Percentiles rank a stretch among this genome's conserved stretches.
phyloP scores from a whole-genome alignment of 1,140 invertebrate genomes.

The Vanessa tameamea region DNA sequence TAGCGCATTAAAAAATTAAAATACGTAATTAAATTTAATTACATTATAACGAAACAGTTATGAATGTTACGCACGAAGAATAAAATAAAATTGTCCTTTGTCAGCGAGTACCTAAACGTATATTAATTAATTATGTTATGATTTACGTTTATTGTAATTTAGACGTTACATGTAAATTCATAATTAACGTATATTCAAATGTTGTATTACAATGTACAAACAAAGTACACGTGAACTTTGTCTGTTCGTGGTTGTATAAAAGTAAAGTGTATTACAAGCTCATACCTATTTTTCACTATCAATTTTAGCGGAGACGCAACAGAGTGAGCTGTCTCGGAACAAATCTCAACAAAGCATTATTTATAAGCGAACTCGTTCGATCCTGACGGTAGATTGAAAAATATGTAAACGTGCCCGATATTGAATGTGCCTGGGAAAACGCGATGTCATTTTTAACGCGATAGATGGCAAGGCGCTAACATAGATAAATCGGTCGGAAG shows the following conservation, averaged over 20 bases:
- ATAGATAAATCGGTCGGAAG: slow-evolving; percentile 69
- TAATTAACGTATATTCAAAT: not conserved
- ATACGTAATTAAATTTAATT: not conserved
- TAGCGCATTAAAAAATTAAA: not conserved
- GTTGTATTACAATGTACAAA: not conserved
- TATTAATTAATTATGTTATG: slow-evolving; percentile 11
- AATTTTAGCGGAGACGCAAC: slow-evolving; percentile 18
- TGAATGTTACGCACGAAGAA: slow-evolving; percentile 2
- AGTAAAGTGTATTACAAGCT: not conserved
- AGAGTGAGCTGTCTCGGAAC: slow-evolving; percentile 17
- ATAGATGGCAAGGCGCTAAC: slow-evolving; percentile 62
- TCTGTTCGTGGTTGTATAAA: not conserved
- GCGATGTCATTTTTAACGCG: slow-evolving; percentile 71
- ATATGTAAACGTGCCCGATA: slow-evolving; percentile 65
- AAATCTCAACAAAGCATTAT: slow-evolving; percentile 30
- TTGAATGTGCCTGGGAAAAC: slow-evolving; percentile 63
- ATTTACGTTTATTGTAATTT: not conserved
- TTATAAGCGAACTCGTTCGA: slow-evolving; percentile 27
- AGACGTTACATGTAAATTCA: not conserved
- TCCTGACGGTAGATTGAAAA: slow-evolving; percentile 55
- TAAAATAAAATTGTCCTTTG: slow-evolving; percentile 6
- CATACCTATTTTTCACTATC: slow-evolving; percentile 9
- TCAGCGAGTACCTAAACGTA: not conserved
- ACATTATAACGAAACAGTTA: not conserved
- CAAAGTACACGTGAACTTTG: not conserved